These are phyloP conservation scores for Drosophila acutilabella DNA, from an alignment of 2,888 invertebrate species.

Conservation along the genomic window DNA sequence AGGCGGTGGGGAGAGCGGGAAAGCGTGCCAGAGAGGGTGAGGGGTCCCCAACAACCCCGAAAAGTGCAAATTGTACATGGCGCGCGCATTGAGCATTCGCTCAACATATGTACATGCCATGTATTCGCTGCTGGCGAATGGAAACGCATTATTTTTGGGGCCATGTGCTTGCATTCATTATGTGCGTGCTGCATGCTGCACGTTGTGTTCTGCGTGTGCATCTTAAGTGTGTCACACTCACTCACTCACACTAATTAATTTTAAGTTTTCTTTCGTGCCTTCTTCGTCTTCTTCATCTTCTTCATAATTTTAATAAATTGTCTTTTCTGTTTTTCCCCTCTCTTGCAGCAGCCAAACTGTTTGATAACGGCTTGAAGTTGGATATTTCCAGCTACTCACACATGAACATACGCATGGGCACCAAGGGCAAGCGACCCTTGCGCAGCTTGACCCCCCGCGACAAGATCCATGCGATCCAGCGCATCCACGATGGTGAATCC, in stretches of 20 bases:
- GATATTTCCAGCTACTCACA: slow-evolving; percentile 85
- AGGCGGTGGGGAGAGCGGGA: neutral
- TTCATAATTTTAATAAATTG: neutral
- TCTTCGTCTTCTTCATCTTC: slow-evolving; percentile 4
- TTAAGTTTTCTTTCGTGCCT: neutral
- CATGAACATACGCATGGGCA: slow-evolving; percentile 87
- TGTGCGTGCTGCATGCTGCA: slow-evolving; percentile 22
- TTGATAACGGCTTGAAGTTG: slow-evolving; percentile 84
- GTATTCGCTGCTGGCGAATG: slow-evolving; percentile 75
- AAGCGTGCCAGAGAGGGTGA: neutral
- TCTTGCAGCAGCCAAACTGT: slow-evolving; percentile 83
- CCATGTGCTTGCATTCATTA: slow-evolving; percentile 56
- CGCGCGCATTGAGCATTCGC: slow-evolving; percentile 66
- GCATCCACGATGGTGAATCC: slow-evolving; percentile 93
- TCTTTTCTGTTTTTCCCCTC: slow-evolving; percentile 15
- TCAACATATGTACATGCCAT: slow-evolving; percentile 55
- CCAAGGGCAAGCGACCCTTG: slow-evolving; percentile 92
- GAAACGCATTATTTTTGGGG: slow-evolving; percentile 66
- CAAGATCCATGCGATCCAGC: slow-evolving; percentile 92
- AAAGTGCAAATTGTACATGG: slow-evolving; percentile 62
- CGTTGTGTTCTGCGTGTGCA: slow-evolving; percentile 36
- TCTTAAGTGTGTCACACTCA: slow-evolving; percentile 60
- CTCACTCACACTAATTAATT: slow-evolving; percentile 54
- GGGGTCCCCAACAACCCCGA: slow-evolving; percentile 61
- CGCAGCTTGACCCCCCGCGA: slow-evolving; percentile 91